phyloP scores from a whole-genome alignment of 2,888 invertebrate species.

The Lasioglossum calceatum region DNA sequence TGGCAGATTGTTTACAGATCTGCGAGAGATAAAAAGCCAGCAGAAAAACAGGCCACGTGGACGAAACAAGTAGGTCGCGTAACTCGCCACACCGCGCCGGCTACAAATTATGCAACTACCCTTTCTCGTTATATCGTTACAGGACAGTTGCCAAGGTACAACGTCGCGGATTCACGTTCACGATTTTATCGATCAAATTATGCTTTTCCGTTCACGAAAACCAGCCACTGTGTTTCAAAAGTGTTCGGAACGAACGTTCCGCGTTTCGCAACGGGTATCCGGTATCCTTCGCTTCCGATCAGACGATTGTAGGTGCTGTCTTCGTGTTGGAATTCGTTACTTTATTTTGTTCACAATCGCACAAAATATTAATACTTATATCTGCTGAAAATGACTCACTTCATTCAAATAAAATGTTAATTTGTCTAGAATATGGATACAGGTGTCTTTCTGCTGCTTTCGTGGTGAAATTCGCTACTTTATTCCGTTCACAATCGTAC shows the following conservation, averaged over 20 bases:
- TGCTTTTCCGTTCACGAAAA: conserved; percentile 26
- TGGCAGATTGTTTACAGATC: neutral
- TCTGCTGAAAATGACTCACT: neutral
- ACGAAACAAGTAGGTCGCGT: neutral
- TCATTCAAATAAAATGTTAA: neutral
- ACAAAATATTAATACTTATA: neutral
- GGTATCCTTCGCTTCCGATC: conserved; percentile 8
- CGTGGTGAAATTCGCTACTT: neutral
- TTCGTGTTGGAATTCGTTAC: neutral
- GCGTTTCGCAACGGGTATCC: neutral
- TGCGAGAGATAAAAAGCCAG: neutral
- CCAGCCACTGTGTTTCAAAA: neutral
- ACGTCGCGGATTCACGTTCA: neutral
- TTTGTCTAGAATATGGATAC: neutral
- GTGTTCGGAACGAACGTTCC: neutral
- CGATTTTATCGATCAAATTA: conserved; percentile 36
- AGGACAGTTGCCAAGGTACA: neutral
- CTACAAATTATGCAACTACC: conserved; percentile 14
- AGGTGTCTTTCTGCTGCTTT: neutral
- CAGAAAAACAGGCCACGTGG: neutral
- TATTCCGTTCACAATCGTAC: neutral
- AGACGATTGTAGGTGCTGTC: neutral
- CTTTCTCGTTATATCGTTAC: conserved; percentile 3
- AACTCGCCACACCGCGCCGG: neutral
- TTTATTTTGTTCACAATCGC: neutral